A percentile compares a stretch with the other conserved stretches of the same genome.
Conservation (phyloP, 2,797 vertebrate genomes). For the Pelobates cultripes region DNA sequence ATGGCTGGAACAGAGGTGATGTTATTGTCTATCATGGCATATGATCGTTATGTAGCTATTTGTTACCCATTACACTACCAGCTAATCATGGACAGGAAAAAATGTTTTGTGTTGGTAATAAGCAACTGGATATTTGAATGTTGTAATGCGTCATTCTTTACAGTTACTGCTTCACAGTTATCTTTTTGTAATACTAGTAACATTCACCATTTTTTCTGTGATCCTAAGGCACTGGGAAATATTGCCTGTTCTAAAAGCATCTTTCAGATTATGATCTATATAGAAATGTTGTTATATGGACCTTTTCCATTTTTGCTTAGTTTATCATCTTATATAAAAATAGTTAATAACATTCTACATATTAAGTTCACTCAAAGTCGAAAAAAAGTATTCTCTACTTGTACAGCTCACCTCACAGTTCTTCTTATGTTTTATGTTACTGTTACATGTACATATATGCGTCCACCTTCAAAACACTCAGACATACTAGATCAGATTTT, state of each 20-base stretch:
- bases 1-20: not conserved
- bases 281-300: not conserved
- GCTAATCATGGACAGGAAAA: not conserved
- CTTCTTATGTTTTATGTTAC: not conserved
- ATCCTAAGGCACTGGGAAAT: not conserved
- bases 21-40: constrained; percentile 4
- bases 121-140: not conserved
- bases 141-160: not conserved
- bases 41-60: constrained; percentile 3
- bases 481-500: not conserved
- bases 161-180: not conserved
- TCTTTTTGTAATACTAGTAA: not conserved
- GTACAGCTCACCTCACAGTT: constrained; percentile 2
- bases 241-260: not conserved
- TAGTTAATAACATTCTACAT: not conserved
- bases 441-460: not conserved
- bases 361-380: not conserved
- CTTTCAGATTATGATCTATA: not conserved
- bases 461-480: not conserved
- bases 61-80: constrained; percentile 11
- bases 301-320: not conserved
- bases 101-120: not conserved
- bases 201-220: not conserved
- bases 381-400: not conserved
- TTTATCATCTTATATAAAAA: not conserved